A percentile compares a stretch with the other conserved stretches of the same genome.
These are phyloP conservation scores for Myopa tessellatipennis DNA, from an alignment of 2,888 invertebrate genomes.

Conservation along the genomic window DNA sequence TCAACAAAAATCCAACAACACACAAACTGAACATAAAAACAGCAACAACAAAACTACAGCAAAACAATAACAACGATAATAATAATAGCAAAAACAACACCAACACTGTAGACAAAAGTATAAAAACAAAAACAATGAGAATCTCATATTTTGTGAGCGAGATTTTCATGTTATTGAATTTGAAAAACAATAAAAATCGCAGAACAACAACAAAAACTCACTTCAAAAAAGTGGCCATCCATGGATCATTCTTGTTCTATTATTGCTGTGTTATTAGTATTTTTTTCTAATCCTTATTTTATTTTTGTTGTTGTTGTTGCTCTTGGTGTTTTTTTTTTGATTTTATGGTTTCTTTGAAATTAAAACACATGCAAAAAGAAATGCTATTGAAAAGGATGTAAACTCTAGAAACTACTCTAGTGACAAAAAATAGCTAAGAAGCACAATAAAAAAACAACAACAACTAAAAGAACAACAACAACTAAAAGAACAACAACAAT, in stretches of 20 bases:
- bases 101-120: neutral
- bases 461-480: neutral
- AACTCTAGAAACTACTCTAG: neutral
- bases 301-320: too few relatives aligned
- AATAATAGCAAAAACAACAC: neutral
- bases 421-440: neutral
- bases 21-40: neutral
- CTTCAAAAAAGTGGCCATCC: neutral
- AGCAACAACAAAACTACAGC: neutral
- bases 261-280: neutral
- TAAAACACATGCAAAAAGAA: neutral
- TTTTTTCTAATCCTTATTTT: too few relatives aligned
- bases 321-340: too few relatives aligned
- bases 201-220: neutral
- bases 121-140: neutral
- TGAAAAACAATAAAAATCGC: slow-evolving; percentile 4
- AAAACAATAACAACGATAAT: neutral
- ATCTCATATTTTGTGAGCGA: neutral
- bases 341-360: neutral
- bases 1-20: neutral
- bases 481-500: neutral
- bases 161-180: slow-evolving; percentile 6
- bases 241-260: neutral
- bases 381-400: neutral
- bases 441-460: neutral